Evolutionary conservation across 2,113 vertebrate species (phyloP).

Genomic region (Indri indri): DNA sequence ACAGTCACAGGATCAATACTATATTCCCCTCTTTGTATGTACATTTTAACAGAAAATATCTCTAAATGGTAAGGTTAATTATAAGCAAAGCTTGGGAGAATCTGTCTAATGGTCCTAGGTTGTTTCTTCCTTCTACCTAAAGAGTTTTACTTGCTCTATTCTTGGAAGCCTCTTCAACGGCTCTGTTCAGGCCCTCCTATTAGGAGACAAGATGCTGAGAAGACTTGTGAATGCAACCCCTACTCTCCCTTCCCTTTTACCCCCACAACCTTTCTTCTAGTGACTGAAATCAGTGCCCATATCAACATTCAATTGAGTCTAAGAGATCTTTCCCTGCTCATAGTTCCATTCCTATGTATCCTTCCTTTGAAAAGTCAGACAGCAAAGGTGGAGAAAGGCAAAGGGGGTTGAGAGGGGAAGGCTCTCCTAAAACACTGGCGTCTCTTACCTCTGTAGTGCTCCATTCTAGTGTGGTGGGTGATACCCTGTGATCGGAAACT

Average conservation of each 20-base stretch:
- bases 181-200: background rate
- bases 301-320: background rate
- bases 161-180: background rate
- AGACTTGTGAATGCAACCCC: background rate
- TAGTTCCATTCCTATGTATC: background rate
- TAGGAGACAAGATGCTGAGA: background rate
- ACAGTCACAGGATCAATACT: background rate
- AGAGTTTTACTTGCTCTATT: background rate
- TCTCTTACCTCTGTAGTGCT: constrained; percentile 92
- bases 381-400: background rate
- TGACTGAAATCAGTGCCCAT: background rate
- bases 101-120: background rate
- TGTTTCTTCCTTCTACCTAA: constrained; percentile 19
- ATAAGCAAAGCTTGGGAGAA: background rate
- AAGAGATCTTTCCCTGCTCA: background rate
- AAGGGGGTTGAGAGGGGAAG: background rate
- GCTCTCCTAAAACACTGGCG: background rate
- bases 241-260: background rate
- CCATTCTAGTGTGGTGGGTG: constrained; percentile 97
- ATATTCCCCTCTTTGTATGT: background rate
- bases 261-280: background rate
- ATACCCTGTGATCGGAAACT: constrained; percentile 97
- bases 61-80: background rate
- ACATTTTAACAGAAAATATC: background rate
- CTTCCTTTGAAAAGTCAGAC: background rate